Evolutionary conservation across 1,140 invertebrate species (phyloP), one percentile per base, ranked within the genome.

Genomic region (Leptinotarsa lineolata): DNA sequence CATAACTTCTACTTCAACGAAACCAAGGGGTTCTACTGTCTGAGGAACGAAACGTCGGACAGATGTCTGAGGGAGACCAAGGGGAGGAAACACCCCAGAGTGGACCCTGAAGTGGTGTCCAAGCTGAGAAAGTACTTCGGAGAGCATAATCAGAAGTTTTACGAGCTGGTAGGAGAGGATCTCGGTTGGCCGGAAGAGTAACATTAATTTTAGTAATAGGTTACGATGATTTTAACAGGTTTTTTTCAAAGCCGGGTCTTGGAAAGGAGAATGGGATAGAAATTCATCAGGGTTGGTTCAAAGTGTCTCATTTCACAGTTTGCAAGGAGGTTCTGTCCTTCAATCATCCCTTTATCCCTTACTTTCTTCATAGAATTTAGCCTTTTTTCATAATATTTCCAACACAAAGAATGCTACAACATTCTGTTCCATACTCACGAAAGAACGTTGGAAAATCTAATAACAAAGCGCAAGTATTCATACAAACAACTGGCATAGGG

Each of bases 1-100:
- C 92, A 94, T 78, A 95, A 99, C 86, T 99, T 99, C 86, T 97
- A 97, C 84, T 97, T 98, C 85, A 98, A 99, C 85, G 92, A 95
- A 83, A 97, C 96, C 18, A 98, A 98, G 85, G 96, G 97, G 4
- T 99, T 99, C 86, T 98, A 97, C 81, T 99, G 97, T 85, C 88
- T 99, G 74, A 88, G 93, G 46, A 94, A 94, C 80, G 92, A 94
- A 76, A 94, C 92, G 5, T 90, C 91, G 30, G 93, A 95, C 80
- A 93, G 97, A 81, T 99, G 97, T 86, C 86, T 99, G 72, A 90
- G 94, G 4, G 96, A 97, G 81, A 97, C 95, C 70, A 99, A 99
- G 84, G 97, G 97, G 4, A 88, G 97, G 3, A 90, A 91, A 78
- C 97, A 99, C 86, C 97, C 97, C 0, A 87, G 92, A 30, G 94